Conservation (phyloP, 2,797 vertebrate genomes). For the Mormyrus proboscirostris region DNA sequence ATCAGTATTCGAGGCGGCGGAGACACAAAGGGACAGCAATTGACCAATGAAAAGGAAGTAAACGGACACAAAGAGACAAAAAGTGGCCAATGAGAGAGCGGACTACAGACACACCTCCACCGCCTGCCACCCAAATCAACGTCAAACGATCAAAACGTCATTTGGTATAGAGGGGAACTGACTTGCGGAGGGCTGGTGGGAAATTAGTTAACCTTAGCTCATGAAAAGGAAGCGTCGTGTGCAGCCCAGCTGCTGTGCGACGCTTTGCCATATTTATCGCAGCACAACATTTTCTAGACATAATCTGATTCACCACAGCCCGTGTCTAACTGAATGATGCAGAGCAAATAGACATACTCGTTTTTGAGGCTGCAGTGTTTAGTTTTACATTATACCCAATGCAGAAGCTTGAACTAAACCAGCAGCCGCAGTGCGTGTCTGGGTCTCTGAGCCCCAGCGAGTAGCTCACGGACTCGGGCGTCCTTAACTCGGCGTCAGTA, state of each 20-base stretch:
- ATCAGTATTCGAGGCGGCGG: neutral
- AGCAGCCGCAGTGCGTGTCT: neutral
- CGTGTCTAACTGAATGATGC: neutral
- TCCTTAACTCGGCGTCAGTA: neutral
- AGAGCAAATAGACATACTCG: neutral
- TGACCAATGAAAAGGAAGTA: neutral
- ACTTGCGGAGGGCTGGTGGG: neutral
- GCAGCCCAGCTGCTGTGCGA: neutral
- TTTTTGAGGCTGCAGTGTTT: neutral
- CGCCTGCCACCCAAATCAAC: neutral
- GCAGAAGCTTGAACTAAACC: neutral
- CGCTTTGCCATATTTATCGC: neutral
- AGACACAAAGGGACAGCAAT: neutral
- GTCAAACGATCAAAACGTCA: neutral
- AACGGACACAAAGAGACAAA: neutral
- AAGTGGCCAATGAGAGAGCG: neutral
- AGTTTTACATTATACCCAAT: neutral
- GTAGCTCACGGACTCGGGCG: neutral
- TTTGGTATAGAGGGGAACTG: neutral
- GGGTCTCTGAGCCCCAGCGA: neutral
- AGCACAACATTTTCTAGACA: neutral
- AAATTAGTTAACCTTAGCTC: neutral
- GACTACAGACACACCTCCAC: neutral
- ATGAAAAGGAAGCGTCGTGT: neutral
- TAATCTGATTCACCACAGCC: neutral